These are phyloP conservation scores for Fulica atra DNA, from an alignment of 2,113 vertebrate species.

Conservation along the genomic window DNA sequence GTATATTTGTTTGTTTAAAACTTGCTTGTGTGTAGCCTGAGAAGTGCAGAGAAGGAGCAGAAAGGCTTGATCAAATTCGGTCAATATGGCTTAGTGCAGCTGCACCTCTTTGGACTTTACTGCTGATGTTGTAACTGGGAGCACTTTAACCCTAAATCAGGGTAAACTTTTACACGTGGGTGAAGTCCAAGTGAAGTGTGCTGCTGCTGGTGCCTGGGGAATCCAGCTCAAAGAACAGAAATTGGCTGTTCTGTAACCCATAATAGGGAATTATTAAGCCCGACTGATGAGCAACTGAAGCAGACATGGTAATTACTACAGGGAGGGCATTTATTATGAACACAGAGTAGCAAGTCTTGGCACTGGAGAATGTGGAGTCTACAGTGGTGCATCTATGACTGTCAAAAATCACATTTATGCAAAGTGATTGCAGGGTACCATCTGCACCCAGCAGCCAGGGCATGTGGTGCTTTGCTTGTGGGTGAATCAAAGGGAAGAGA, in stretches of 20 bases:
- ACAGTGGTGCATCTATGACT: not conserved
- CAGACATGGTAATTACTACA: not conserved
- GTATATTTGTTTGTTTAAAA: not conserved
- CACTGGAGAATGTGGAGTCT: not conserved
- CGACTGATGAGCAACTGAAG: not conserved
- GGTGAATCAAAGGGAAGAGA: not conserved
- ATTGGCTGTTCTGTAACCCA: not conserved
- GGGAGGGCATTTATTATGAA: not conserved
- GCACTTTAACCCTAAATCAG: not conserved
- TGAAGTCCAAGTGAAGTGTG: not conserved
- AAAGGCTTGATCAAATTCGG: not conserved
- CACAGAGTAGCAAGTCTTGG: not conserved
- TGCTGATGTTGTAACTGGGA: not conserved
- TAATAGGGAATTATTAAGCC: not conserved
- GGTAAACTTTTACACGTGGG: not conserved
- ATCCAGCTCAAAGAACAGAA: not conserved
- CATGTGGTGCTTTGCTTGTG: fast-evolving
- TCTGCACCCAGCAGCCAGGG: not conserved
- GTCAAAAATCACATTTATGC: not conserved
- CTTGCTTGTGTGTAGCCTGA: not conserved
- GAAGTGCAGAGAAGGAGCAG: not conserved
- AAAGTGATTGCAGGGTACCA: not conserved
- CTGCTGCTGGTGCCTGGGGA: not conserved
- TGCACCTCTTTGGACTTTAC: not conserved
- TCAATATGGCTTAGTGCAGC: fast-evolving